Base-by-base conservation (phyloP, 2,888 invertebrate genomes). In the Aphodius granarius region DNA sequence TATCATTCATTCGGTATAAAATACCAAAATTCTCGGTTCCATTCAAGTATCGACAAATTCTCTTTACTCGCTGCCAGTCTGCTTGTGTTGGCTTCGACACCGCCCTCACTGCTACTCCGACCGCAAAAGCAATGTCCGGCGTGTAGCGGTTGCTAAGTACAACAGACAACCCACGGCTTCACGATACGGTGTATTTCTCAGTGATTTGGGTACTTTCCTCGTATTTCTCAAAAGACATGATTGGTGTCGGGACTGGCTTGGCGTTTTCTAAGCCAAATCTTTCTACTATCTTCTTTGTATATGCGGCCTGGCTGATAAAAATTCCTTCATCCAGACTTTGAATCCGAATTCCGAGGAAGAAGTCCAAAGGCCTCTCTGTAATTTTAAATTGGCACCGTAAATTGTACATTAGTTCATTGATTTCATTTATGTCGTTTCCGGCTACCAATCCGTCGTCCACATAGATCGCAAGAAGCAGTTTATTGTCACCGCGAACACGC, bases 381-480 rank as follows among this genome's bases (percentile, higher is more conserved):
- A 19, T 65, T 19, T 65, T 65, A 65, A 65, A 65, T 68, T 68
- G 21, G 22, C 68, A n/a, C 22, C 21, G n/a, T 16, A 68, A 19
- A n/a, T 68, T 22, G 21, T 68, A n/a, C 9, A 68, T 75, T 20
- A 68, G n/a, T 43, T 76, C 74, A n/a, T 66, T n/a, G 20, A 68
- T 68, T 18, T 75, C 78, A 21, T 73, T 63, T 74, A 62, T 19
- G 75, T 78, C 71, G 15, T 17, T 73, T 21, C 73, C 71, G 21
- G 73, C 72, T 78, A 83, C 76, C 15, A 85, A 73, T 5, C 83
- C 83, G 78, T 84, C 84, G 66, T 85, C 84, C n/a, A 85, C 83
- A 76, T 83, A 83, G 0, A 85, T 76, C 81, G 83, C 66, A 76
- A 80, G 43, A 75, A 84, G 78, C 13, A 84, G 22, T 71, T 21